These are phyloP conservation scores for Drosophila kohkoa DNA, from an alignment of 1,140 invertebrate species.

Conservation along the genomic window DNA sequence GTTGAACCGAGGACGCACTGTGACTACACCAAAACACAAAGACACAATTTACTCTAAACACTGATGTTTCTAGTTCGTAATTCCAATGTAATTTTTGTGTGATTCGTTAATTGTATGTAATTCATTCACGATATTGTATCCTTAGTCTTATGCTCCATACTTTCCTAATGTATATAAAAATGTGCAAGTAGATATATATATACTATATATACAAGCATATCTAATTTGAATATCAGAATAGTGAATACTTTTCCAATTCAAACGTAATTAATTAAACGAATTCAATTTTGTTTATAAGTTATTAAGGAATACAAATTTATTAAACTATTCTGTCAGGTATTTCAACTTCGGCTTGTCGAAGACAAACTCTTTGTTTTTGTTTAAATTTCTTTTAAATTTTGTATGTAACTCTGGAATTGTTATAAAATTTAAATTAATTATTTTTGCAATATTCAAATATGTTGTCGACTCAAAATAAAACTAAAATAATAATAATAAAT, in stretches of 20 bases:
- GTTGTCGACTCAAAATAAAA: conserved; percentile 11
- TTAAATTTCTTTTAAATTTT: conserved; percentile 17
- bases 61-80: conserved; percentile 56
- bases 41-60: conserved; percentile 3
- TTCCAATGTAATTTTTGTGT: conserved; percentile 59
- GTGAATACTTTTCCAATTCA: too few relatives aligned
- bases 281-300: too few relatives aligned
- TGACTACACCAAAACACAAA: conserved; percentile 42
- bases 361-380: not conserved
- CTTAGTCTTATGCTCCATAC: conserved; percentile 50
- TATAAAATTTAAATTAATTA: conserved; percentile 50
- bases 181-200: conserved; percentile 24
- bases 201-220: conserved; percentile 42
- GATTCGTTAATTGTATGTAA: conserved; percentile 49
- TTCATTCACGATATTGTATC: conserved; percentile 38
- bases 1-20: conserved; percentile 38
- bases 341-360: not conserved
- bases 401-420: conserved; percentile 27
- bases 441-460: conserved; percentile 57
- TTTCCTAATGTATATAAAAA: conserved; percentile 65
- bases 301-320: too few relatives aligned
- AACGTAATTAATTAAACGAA: too few relatives aligned
- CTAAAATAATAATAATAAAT: not conserved
- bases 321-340: not conserved
- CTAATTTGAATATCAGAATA: conserved; percentile 47